Evolutionary conservation across 2,888 invertebrate species (phyloP).

Genomic region (Tinea pellionella): DNA sequence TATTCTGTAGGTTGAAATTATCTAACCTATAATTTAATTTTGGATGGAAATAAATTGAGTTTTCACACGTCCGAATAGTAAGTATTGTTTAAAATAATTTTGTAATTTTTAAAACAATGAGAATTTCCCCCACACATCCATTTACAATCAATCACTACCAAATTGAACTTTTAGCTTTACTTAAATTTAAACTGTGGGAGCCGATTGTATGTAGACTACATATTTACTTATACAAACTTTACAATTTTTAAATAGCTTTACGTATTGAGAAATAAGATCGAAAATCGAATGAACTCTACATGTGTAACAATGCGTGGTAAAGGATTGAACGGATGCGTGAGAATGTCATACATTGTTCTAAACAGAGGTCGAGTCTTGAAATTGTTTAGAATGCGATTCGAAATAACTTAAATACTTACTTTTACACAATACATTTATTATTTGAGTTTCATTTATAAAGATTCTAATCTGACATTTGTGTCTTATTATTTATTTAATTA

Average conservation of each 20-base stretch:
- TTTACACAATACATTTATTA: no score
- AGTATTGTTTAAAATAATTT: constrained; percentile 5
- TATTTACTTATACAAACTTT: background rate
- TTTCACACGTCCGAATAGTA: constrained; percentile 6
- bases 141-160: constrained; percentile 46
- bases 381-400: background rate
- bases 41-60: background rate
- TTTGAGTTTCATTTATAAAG: no score
- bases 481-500: no score
- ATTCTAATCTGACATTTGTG: no score
- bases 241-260: background rate
- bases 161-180: constrained; percentile 20
- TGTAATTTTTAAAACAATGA: constrained; percentile 9
- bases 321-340: constrained; percentile 38
- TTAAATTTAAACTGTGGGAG: constrained; percentile 43
- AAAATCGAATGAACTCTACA: background rate
- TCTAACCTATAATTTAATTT: background rate
- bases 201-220: constrained; percentile 18
- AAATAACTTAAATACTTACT: background rate
- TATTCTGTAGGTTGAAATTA: background rate
- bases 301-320: background rate
- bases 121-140: background rate
- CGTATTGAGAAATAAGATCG: background rate
- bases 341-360: constrained; percentile 44
- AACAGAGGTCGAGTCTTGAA: constrained; percentile 2